Percentiles rank a stretch among this genome's conserved stretches.
These are phyloP conservation scores for Andricus quercusramuli DNA, from an alignment of 2,888 invertebrate species.

Conservation along the genomic window DNA sequence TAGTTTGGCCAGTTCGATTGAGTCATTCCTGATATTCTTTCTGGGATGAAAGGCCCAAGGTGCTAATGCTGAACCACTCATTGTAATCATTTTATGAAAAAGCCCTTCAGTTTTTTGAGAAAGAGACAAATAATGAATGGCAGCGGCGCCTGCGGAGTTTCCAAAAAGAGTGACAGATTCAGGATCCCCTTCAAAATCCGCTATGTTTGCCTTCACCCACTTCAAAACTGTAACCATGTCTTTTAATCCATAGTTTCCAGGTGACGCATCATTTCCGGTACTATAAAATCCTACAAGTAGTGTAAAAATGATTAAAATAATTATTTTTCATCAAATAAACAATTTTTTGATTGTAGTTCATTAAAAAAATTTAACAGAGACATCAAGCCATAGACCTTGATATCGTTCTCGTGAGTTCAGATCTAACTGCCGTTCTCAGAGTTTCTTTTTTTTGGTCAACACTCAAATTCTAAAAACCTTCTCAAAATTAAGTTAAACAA, in stretches of 20 bases:
- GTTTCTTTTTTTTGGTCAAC: too few relatives aligned
- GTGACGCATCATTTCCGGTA: slow-evolving; percentile 63
- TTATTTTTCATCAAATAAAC: background rate
- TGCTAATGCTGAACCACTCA: slow-evolving; percentile 62
- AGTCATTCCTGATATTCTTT: slow-evolving; percentile 54
- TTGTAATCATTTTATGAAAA: slow-evolving; percentile 68
- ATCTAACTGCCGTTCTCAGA: too few relatives aligned
- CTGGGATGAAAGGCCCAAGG: slow-evolving; percentile 57
- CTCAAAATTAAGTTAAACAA: background rate
- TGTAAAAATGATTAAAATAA: slow-evolving; percentile 2
- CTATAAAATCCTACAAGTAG: slow-evolving; percentile 68
- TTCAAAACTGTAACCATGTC: slow-evolving; percentile 67
- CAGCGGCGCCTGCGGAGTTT: slow-evolving; percentile 64
- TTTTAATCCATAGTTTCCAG: slow-evolving; percentile 73
- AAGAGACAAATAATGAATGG: slow-evolving; percentile 64
- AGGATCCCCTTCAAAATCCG: slow-evolving; percentile 67
- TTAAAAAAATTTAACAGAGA: background rate
- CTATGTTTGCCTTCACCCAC: slow-evolving; percentile 72
- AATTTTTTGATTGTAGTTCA: background rate
- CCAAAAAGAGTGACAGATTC: slow-evolving; percentile 68
- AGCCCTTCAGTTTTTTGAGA: slow-evolving; percentile 68
- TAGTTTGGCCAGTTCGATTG: slow-evolving; percentile 58
- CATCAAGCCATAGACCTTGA: too few relatives aligned
- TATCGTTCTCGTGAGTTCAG: too few relatives aligned
- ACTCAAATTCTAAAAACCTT: background rate